phyloP scores from a whole-genome alignment of 30 jellyfish, hydroid and myxozoan species.

The Morbakka virulenta region DNA sequence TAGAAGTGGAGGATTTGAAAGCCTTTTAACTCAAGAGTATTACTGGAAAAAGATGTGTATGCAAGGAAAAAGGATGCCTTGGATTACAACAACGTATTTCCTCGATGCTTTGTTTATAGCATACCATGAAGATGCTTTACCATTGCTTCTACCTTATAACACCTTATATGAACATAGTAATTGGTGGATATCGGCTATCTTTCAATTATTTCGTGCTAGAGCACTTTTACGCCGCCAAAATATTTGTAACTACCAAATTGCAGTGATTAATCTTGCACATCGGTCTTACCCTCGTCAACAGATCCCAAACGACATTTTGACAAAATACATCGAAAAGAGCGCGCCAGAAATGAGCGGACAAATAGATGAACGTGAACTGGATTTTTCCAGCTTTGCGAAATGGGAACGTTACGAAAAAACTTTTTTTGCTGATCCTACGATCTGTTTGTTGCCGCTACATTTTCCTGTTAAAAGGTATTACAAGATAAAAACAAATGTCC shows the following conservation, averaged over 20 bases:
- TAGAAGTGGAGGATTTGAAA: slow-evolving; percentile 21
- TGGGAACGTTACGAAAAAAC: slow-evolving; percentile 50
- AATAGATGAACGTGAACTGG: slow-evolving; percentile 40
- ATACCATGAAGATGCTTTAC: slow-evolving; percentile 57
- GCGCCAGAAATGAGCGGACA: slow-evolving; percentile 25
- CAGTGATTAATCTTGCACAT: slow-evolving; percentile 46
- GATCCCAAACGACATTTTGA: slow-evolving; percentile 29
- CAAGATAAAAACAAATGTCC: too few species aligned
- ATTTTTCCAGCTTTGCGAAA: slow-evolving; percentile 12
- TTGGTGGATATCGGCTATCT: slow-evolving; percentile 43
- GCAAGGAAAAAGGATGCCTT: slow-evolving; percentile 37
- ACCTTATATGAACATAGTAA: slow-evolving; percentile 41
- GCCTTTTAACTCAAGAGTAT: slow-evolving; percentile 7
- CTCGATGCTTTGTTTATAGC: slow-evolving; percentile 62
- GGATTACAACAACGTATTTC: slow-evolving; percentile 37
- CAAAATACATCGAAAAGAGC: slow-evolving; percentile 22
- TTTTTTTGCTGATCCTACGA: slow-evolving; percentile 21
- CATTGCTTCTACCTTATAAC: slow-evolving; percentile 45
- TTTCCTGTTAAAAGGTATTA: too few species aligned
- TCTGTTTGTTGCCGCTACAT: slow-evolving; percentile 55
- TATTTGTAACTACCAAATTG: slow-evolving; percentile 25
- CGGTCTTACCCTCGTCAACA: slow-evolving; percentile 45
- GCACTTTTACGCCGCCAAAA: slow-evolving; percentile 51
- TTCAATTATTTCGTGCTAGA: slow-evolving; percentile 44
- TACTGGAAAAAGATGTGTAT: slow-evolving; percentile 55